A percentile compares a stretch with the other conserved stretches of the same genome.
These are phyloP conservation scores for Chloroceryle amazona DNA, from an alignment of 2,797 vertebrate genomes.

Conservation along the genomic window DNA sequence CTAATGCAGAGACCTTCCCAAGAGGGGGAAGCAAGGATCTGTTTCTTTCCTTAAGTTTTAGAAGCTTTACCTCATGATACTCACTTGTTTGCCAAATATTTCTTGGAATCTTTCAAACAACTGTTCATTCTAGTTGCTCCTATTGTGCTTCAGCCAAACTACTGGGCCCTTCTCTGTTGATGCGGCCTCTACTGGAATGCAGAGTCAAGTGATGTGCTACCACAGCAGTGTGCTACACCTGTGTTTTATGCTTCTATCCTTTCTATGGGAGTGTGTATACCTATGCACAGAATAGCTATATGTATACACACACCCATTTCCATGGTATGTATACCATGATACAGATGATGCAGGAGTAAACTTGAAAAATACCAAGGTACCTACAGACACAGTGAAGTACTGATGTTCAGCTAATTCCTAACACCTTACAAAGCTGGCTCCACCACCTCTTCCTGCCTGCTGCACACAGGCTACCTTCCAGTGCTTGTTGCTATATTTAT, in stretches of 20 bases:
- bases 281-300: background rate
- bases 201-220: background rate
- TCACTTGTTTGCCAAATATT: constrained; percentile 28
- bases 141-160: background rate
- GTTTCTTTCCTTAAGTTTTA: constrained; percentile 43
- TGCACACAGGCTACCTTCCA: constrained; percentile 1
- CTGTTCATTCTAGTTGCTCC: background rate
- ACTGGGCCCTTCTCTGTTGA: background rate
- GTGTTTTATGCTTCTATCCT: background rate
- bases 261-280: background rate
- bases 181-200: background rate
- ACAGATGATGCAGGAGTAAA: background rate
- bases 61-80: constrained; percentile 34
- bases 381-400: background rate
- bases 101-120: constrained; percentile 31
- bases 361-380: background rate
- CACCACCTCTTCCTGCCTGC: background rate
- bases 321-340: background rate
- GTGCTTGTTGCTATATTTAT: constrained; percentile 60
- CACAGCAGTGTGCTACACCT: background rate
- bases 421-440: constrained; percentile 2
- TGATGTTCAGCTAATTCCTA: background rate
- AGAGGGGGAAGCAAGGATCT: constrained; percentile 5
- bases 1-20: constrained; percentile 19
- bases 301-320: background rate